Evolutionary conservation across 2,888 invertebrate genomes (phyloP).

Genomic region (Ceraclea dissimilis): DNA sequence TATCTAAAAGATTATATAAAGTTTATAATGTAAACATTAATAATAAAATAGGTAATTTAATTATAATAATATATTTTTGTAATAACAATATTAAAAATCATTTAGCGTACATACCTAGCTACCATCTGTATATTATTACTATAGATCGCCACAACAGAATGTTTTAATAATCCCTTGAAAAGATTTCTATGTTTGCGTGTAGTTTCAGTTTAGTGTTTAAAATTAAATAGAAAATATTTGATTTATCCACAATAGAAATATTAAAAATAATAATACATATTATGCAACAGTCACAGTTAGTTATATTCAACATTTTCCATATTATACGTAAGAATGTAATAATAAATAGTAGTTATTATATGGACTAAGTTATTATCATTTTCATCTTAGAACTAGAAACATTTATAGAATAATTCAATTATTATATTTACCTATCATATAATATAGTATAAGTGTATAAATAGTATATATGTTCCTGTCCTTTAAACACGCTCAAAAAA

Average conservation of each 20-base stretch:
- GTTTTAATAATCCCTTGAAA: no score
- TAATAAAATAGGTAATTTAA: constrained; percentile 16
- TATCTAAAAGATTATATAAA: constrained; percentile 13
- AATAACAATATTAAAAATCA: not conserved
- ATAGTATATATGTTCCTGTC: no score
- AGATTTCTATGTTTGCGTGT: no score
- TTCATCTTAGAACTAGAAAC: constrained; percentile 36
- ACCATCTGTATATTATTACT: no score
- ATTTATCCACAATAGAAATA: constrained; percentile 26
- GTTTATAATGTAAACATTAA: constrained; percentile 8
- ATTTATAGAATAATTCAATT: not conserved
- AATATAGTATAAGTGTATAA: no score
- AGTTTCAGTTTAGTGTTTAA: no score
- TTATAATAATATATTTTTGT: constrained; percentile 8
- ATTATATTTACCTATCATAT: no score
- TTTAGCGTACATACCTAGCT: no score
- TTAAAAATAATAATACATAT: constrained; percentile 28
- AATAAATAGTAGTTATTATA: constrained; percentile 24
- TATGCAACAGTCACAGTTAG: constrained; percentile 30
- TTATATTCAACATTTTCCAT: not conserved
- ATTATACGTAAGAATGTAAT: constrained; percentile 30
- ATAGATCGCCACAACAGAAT: no score
- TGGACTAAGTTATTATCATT: constrained; percentile 32
- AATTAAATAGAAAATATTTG: constrained; percentile 9
- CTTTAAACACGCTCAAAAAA: no score